Percentiles rank a stretch among this genome's conserved stretches.
These are phyloP conservation scores for Drosophila hawaiiensis DNA, from an alignment of 2,888 invertebrate genomes.

Conservation along the genomic window DNA sequence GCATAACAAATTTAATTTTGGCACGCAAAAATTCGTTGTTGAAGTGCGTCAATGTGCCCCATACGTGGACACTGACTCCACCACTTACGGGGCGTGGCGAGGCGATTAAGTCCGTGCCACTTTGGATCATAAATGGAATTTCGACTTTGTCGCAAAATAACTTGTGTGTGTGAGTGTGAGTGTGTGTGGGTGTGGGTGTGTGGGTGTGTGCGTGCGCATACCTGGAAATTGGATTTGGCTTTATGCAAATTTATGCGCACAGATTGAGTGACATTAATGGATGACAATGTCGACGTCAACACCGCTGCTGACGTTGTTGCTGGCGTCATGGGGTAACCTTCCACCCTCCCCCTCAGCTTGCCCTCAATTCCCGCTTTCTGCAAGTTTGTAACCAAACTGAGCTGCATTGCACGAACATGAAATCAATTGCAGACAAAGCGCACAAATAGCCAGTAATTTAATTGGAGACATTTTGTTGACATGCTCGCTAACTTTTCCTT, in stretches of 20 bases:
- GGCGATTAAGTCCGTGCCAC: conserved; percentile 50
- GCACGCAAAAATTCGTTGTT: conserved; percentile 59
- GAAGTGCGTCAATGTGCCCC: conserved; percentile 43
- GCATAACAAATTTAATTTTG: conserved; percentile 71
- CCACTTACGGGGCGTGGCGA: conserved; percentile 32
- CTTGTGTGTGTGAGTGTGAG: neutral
- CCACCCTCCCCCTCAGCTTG: neutral
- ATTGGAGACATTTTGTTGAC: conserved; percentile 52
- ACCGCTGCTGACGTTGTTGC: conserved; percentile 11
- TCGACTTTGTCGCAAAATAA: conserved; percentile 13
- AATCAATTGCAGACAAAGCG: conserved; percentile 53
- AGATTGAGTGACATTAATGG: conserved; percentile 80
- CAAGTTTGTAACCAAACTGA: neutral
- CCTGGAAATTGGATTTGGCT: conserved; percentile 74
- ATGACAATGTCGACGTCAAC: conserved; percentile 67
- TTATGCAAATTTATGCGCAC: conserved; percentile 80
- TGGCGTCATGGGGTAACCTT: neutral
- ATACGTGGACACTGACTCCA: conserved; percentile 3
- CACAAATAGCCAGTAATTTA: conserved; percentile 34
- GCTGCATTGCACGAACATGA: conserved; percentile 42
- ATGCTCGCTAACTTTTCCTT: conserved; percentile 32
- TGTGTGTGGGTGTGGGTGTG: conserved; percentile 1
- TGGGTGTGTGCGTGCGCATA: conserved; percentile 26
- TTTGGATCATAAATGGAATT: conserved; percentile 40
- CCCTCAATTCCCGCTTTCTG: neutral